Conservation (phyloP, 2,888 invertebrate genomes). For the Pseudanteris insignis region DNA sequence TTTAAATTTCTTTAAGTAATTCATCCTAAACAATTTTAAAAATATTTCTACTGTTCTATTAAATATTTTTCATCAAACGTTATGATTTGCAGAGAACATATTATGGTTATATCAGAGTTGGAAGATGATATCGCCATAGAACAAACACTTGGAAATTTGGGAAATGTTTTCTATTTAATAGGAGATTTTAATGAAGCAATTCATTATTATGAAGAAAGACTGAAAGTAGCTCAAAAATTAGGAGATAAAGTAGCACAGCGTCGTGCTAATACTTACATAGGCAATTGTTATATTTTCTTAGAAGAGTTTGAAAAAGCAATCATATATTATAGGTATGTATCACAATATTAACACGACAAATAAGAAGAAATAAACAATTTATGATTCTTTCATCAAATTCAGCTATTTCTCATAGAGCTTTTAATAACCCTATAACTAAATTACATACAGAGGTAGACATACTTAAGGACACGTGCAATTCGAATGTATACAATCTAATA, state of each 20-base stretch:
- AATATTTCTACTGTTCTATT: no score
- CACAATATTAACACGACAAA: no score
- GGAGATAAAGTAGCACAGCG: constrained; percentile 94
- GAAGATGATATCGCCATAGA: constrained; percentile 95
- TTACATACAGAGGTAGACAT: no score
- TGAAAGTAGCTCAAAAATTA: constrained; percentile 91
- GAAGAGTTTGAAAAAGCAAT: constrained; percentile 96
- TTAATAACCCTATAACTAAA: no score
- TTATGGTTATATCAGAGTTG: constrained; percentile 86
- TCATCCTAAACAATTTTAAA: no score
- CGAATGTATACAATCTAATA: no score
- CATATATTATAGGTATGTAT: constrained; percentile 94
- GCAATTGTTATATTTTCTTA: constrained; percentile 95
- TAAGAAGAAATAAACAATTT: no score
- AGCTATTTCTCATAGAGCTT: no score
- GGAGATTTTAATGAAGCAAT: constrained; percentile 3
- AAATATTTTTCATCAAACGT: no score
- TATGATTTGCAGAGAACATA: constrained; percentile 76
- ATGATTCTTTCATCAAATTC: no score
- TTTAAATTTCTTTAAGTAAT: constrained; percentile 41
- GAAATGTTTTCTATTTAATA: constrained; percentile 94
- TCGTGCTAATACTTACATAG: constrained; percentile 93
- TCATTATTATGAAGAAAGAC: constrained; percentile 73
- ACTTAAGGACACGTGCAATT: no score
- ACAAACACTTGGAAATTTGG: constrained; percentile 94